These are phyloP conservation scores for Tiliqua scincoides DNA, from an alignment of 2,113 vertebrate species.

Conservation along the genomic window DNA sequence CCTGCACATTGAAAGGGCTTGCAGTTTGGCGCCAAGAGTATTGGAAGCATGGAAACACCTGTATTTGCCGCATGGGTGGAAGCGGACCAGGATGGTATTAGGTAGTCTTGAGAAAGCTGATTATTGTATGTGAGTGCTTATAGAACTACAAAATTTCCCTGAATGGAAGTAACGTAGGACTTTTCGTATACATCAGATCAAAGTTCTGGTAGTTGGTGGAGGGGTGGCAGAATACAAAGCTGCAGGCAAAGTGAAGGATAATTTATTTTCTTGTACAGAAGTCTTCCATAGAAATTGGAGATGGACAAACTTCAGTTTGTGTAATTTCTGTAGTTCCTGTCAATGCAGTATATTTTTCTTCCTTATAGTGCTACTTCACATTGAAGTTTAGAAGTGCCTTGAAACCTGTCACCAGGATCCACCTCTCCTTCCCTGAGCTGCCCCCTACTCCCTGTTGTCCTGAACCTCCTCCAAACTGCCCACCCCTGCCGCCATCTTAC, in stretches of 20 bases:
- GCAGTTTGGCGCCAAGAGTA: not conserved
- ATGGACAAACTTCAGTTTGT: slow-evolving; percentile 5
- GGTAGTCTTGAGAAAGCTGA: not conserved
- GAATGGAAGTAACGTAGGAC: not conserved
- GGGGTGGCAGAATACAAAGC: not conserved
- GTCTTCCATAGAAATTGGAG: slow-evolving; percentile 2
- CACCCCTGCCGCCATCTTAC: no score
- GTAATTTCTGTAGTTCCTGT: not conserved
- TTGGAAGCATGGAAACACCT: not conserved
- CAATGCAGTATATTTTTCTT: not conserved
- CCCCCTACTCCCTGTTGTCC: no score
- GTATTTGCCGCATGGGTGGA: not conserved
- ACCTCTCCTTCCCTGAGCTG: not conserved
- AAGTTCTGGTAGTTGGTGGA: not conserved
- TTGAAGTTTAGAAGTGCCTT: slow-evolving; percentile 1
- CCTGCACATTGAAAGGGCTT: not conserved
- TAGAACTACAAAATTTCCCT: not conserved
- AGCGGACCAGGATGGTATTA: not conserved
- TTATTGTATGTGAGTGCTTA: not conserved
- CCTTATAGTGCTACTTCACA: not conserved
- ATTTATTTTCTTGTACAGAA: not conserved
- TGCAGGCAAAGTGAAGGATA: not conserved
- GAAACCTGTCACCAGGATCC: not conserved
- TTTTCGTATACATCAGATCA: not conserved
- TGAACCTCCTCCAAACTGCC: no score